Evolutionary conservation across 2,797 vertebrate genomes (phyloP).

Genomic region (Urocyon cinereoargenteus): DNA sequence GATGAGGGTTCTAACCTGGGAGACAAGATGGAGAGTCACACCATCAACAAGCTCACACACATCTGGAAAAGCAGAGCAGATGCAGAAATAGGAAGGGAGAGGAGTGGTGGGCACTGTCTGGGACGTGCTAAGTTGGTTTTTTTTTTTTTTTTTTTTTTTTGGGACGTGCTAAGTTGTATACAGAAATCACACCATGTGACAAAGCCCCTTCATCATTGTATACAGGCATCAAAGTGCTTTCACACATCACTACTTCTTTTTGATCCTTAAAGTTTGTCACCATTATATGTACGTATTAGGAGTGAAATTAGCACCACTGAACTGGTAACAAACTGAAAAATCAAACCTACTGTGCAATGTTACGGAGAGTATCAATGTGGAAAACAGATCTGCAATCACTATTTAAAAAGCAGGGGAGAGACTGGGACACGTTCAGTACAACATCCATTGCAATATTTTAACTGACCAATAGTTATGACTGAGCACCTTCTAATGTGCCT

Average conservation of each 20-base stretch:
- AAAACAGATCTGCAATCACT: not conserved
- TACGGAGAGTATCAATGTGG: not conserved
- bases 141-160: too few species aligned
- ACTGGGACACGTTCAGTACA: not conserved
- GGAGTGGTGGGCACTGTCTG: not conserved
- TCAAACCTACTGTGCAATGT: not conserved
- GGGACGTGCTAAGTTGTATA: not conserved
- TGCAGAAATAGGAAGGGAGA: not conserved
- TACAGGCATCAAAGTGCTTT: not conserved
- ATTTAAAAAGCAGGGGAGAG: not conserved
- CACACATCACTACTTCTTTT: not conserved
- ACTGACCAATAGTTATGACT: not conserved
- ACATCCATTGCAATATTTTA: not conserved
- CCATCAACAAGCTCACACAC: not conserved
- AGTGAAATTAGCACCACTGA: not conserved
- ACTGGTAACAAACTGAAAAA: not conserved
- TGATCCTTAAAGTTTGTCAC: not conserved
- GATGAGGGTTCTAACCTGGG: not conserved
- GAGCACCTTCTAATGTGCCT: not conserved
- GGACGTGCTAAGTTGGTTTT: not conserved
- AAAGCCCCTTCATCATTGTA: not conserved
- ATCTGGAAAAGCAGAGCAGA: not conserved
- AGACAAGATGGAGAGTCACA: not conserved
- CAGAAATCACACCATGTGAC: not conserved
- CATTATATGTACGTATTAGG: not conserved